These are phyloP conservation scores for Hippocampus guttulatus DNA, from an alignment of 2,113 vertebrate genomes.

Conservation along the genomic window DNA sequence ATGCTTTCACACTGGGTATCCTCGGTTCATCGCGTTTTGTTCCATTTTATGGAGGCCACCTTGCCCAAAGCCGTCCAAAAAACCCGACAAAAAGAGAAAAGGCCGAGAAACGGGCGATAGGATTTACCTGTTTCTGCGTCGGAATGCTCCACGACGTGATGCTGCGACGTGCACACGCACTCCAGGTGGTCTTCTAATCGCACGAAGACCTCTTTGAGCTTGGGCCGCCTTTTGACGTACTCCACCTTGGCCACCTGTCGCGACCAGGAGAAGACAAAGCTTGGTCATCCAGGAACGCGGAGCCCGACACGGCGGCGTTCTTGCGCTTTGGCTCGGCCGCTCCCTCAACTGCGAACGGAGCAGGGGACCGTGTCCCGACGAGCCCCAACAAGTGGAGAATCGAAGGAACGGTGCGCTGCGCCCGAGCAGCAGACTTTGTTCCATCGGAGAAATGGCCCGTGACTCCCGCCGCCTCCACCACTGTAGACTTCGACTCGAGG, in stretches of 20 bases:
- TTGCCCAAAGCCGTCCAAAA: no score
- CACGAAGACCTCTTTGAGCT: constrained; percentile 96
- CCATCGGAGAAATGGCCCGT: constrained; percentile 38
- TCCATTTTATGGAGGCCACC: no score
- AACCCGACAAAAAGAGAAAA: neutral
- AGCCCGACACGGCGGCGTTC: constrained; percentile 37
- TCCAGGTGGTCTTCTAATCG: constrained; percentile 97
- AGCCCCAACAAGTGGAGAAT: constrained; percentile 37
- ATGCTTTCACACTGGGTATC: neutral
- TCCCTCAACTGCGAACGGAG: constrained; percentile 32
- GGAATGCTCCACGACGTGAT: constrained; percentile 82
- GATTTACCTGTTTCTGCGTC: constrained; percentile 88
- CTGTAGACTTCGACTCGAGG: constrained; percentile 7
- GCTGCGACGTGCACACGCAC: constrained; percentile 83
- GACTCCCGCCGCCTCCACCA: neutral
- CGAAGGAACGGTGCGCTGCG: constrained; percentile 14
- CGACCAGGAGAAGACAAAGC: constrained; percentile 16
- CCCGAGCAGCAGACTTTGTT: constrained; percentile 47
- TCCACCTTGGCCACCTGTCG: constrained; percentile 96
- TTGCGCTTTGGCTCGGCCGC: constrained; percentile 8
- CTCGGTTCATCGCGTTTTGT: no score
- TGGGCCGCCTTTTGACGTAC: constrained; percentile 90
- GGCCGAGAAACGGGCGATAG: neutral
- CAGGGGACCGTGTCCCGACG: constrained; percentile 40
- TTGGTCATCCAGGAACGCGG: neutral